A percentile compares a stretch with the other conserved stretches of the same genome.
Evolutionary conservation across 2,113 vertebrate genomes (phyloP).

Genomic region (Aleadryas rufinucha): DNA sequence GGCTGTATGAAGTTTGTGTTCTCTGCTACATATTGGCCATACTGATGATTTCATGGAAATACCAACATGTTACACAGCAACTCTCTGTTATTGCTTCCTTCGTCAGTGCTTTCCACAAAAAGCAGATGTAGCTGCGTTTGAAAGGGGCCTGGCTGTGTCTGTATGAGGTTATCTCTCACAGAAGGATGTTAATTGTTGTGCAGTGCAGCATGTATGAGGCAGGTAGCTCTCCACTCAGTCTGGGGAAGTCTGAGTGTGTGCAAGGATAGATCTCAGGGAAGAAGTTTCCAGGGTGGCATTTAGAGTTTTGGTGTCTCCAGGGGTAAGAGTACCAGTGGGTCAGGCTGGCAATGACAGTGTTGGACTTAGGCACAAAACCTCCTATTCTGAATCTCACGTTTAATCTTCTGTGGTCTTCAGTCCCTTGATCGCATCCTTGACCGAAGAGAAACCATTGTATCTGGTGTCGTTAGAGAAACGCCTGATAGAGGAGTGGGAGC

Average conservation of each 20-base stretch:
- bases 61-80: not conserved
- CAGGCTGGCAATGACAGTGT: not conserved
- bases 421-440: not conserved
- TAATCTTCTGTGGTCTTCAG: not conserved
- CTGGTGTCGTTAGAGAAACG: not conserved
- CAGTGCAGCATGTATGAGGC: no score
- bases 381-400: not conserved
- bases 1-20: not conserved
- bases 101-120: not conserved
- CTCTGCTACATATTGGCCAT: not conserved
- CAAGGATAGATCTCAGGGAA: not conserved
- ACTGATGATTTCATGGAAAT: not conserved
- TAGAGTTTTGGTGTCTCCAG: not conserved
- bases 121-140: not conserved
- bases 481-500: not conserved
- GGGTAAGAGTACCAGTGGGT: not conserved
- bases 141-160: not conserved
- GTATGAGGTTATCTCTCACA: not conserved
- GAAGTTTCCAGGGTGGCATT: not conserved
- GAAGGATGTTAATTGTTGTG: not conserved
- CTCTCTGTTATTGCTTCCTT: not conserved
- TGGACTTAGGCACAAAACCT: not conserved
- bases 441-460: not conserved
- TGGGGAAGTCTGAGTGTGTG: not conserved
- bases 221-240: not conserved